These are phyloP conservation scores for Drosophila ercepeae DNA, from an alignment of 1,140 invertebrate species.

Conservation along the genomic window DNA sequence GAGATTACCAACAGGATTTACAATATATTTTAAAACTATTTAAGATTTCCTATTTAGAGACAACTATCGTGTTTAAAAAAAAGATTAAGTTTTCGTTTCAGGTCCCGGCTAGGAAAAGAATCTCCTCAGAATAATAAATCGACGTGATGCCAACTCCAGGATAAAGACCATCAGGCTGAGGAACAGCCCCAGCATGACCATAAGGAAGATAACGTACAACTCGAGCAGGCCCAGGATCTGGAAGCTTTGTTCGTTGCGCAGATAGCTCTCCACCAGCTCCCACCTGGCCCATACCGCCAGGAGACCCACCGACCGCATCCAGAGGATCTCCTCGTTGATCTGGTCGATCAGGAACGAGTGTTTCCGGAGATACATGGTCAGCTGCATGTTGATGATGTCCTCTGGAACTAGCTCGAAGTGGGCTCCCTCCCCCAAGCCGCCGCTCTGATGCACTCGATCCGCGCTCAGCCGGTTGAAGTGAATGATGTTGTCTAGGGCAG, in stretches of 20 bases:
- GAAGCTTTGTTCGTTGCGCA: conserved; percentile 8
- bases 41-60: not conserved
- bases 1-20: not conserved
- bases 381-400: conserved; percentile 58
- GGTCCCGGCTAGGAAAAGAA: conserved; percentile 1
- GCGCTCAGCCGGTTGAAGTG: conserved; percentile 43
- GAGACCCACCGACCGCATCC: conserved; percentile 61
- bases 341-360: conserved; percentile 69
- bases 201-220: conserved; percentile 45
- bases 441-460: not conserved
- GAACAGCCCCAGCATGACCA: conserved; percentile 30
- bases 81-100: not conserved
- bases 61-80: not conserved
- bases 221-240: conserved; percentile 43
- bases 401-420: conserved; percentile 52
- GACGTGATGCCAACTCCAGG: conserved; percentile 43
- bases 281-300: conserved; percentile 53
- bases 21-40: not conserved
- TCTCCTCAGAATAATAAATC: conserved; percentile 8
- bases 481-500: conserved; percentile 42
- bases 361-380: conserved; percentile 67
- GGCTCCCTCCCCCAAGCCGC: not conserved
- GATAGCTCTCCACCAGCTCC: conserved; percentile 39
- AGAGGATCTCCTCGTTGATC: conserved; percentile 67
- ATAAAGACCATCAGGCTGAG: conserved; percentile 40